phyloP scores from a whole-genome alignment of 2,797 vertebrate genomes.

The Arctocebus calabarensis region DNA sequence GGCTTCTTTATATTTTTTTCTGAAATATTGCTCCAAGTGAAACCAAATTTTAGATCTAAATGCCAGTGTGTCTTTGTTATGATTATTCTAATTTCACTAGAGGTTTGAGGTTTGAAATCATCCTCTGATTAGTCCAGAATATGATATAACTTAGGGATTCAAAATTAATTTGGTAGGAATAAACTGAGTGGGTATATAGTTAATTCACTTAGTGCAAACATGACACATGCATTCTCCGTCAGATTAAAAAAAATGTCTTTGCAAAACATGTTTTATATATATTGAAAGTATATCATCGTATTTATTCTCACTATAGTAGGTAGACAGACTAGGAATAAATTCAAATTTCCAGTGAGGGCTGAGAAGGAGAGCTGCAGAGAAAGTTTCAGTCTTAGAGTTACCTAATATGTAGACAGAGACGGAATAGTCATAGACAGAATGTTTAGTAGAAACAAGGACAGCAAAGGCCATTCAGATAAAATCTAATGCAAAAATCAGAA shows the following conservation, averaged over 20 bases:
- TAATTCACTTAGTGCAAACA: not conserved
- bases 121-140: not conserved
- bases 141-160: not conserved
- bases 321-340: not conserved
- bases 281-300: not conserved
- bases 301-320: not conserved
- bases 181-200: not conserved
- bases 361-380: not conserved
- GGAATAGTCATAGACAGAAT: not conserved
- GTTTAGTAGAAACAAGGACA: not conserved
- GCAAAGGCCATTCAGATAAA: not conserved
- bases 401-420: not conserved
- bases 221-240: not conserved
- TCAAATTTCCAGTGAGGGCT: not conserved
- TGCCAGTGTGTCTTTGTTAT: not conserved
- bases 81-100: slow-evolving; percentile 7
- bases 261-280: not conserved
- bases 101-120: not conserved
- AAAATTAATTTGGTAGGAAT: slow-evolving; percentile 1
- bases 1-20: not conserved
- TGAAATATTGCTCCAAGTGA: not conserved
- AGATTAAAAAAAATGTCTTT: not conserved
- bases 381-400: not conserved
- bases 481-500: not conserved
- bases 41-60: slow-evolving; percentile 21